Percentiles rank a stretch among this genome's conserved stretches.
These are phyloP conservation scores for Amazona guildingii DNA, from an alignment of 2,113 vertebrate genomes.

Conservation along the genomic window DNA sequence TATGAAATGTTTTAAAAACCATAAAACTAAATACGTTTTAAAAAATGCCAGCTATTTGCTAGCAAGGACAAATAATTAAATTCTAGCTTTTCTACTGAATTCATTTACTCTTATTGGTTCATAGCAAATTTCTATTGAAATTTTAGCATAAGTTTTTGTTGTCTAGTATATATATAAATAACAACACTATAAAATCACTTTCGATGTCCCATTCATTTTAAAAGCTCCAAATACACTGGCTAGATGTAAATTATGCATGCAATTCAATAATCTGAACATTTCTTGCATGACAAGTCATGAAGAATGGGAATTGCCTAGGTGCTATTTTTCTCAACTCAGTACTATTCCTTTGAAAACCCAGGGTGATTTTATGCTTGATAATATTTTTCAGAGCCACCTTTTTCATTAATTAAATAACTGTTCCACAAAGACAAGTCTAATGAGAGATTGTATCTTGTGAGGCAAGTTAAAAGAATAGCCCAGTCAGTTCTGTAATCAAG, in stretches of 20 bases:
- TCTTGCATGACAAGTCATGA: neutral
- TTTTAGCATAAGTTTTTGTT: neutral
- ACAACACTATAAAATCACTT: neutral
- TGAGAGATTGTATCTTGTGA: neutral
- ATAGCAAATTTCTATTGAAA: neutral
- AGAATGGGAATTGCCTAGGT: neutral
- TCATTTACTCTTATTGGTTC: neutral
- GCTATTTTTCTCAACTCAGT: neutral
- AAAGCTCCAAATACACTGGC: neutral
- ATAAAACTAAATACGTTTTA: neutral
- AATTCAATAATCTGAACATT: slow-evolving; percentile 8
- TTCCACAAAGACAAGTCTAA: neutral
- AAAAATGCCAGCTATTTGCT: neutral
- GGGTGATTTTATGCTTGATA: neutral
- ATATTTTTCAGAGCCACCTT: neutral
- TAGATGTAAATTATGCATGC: neutral
- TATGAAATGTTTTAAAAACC: neutral
- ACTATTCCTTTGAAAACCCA: neutral
- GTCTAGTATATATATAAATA: neutral
- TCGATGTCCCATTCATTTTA: neutral
- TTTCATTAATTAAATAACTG: slow-evolving; percentile 25
- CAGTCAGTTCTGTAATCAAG: neutral
- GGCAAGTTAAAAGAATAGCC: neutral
- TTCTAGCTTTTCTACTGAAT: neutral
- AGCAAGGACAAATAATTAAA: neutral